Percentiles rank a stretch among this genome's conserved stretches.
Conservation (phyloP, 2,888 invertebrate genomes). For the Drosophila colorata region DNA sequence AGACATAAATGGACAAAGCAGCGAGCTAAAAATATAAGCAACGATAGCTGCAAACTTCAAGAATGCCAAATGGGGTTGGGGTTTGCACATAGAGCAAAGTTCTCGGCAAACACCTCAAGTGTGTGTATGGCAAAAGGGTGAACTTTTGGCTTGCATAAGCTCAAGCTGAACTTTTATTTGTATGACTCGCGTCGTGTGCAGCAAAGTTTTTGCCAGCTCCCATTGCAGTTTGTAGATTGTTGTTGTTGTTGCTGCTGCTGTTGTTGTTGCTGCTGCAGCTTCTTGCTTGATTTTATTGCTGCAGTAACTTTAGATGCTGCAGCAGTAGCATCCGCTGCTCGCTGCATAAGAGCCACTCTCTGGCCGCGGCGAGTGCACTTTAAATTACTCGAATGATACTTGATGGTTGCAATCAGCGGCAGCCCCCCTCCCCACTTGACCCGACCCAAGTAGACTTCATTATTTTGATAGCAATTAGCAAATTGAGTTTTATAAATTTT, state of each 20-base stretch:
- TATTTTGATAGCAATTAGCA: slow-evolving; percentile 81
- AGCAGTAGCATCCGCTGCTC: slow-evolving; percentile 37
- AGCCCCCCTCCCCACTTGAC: not conserved
- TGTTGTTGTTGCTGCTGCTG: slow-evolving; percentile 1
- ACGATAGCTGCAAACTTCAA: slow-evolving; percentile 51
- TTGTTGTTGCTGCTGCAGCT: slow-evolving; percentile 26
- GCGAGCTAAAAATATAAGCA: slow-evolving; percentile 20
- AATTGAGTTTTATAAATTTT: slow-evolving; percentile 77
- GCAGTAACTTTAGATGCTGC: slow-evolving; percentile 42
- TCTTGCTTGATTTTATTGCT: slow-evolving; percentile 64
- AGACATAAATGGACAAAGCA: slow-evolving; percentile 73
- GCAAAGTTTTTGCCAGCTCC: slow-evolving; percentile 56
- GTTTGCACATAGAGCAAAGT: slow-evolving; percentile 37
- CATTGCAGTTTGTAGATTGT: slow-evolving; percentile 3
- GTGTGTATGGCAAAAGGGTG: slow-evolving; percentile 37
- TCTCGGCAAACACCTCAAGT: slow-evolving; percentile 71
- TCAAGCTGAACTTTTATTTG: slow-evolving; percentile 72
- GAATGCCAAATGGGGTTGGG: not conserved
- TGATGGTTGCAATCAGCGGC: slow-evolving; percentile 77
- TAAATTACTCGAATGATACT: slow-evolving; percentile 81
- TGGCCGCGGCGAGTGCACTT: slow-evolving; percentile 61
- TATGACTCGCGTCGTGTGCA: slow-evolving; percentile 63
- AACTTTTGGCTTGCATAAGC: slow-evolving; percentile 58
- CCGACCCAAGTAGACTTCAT: slow-evolving; percentile 64
- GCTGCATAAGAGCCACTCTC: slow-evolving; percentile 25